These are phyloP conservation scores for Panurus biarmicus DNA, from an alignment of 2,113 vertebrate genomes.

Conservation along the genomic window DNA sequence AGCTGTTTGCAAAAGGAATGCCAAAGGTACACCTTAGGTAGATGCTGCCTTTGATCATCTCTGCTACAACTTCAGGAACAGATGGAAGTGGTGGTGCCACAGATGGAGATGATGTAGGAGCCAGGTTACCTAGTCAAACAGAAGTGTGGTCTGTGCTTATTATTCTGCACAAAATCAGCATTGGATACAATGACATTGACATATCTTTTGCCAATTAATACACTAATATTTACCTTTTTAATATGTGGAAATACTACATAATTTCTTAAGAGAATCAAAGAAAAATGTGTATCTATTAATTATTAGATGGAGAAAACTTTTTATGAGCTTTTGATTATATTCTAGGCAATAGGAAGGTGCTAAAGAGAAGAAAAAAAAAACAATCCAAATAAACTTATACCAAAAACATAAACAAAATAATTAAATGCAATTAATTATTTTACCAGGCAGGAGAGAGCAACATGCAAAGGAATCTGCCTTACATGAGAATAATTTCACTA, in stretches of 20 bases:
- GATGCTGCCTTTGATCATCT: constrained; percentile 63
- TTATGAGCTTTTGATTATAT: neutral
- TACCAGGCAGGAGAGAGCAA: neutral
- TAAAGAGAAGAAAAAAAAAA: rapidly evolving
- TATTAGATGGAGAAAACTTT: neutral
- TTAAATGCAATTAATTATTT: neutral
- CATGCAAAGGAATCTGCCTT: neutral
- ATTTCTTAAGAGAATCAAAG: neutral
- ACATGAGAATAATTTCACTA: neutral
- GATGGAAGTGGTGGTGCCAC: constrained; percentile 59
- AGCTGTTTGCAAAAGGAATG: constrained; percentile 62
- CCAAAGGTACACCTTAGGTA: constrained; percentile 81
- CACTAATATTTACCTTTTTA: neutral
- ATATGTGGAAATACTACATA: neutral
- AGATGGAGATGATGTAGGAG: neutral
- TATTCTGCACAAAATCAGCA: neutral
- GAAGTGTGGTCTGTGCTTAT: neutral
- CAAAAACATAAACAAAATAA: neutral
- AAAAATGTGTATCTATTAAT: neutral
- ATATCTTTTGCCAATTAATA: neutral
- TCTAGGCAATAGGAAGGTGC: neutral
- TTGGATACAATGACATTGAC: neutral
- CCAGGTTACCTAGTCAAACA: constrained; percentile 41
- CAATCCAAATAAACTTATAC: neutral
- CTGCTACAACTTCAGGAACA: constrained; percentile 67